Conservation (phyloP, 2,888 invertebrate species). For the Sesamia inferens region DNA sequence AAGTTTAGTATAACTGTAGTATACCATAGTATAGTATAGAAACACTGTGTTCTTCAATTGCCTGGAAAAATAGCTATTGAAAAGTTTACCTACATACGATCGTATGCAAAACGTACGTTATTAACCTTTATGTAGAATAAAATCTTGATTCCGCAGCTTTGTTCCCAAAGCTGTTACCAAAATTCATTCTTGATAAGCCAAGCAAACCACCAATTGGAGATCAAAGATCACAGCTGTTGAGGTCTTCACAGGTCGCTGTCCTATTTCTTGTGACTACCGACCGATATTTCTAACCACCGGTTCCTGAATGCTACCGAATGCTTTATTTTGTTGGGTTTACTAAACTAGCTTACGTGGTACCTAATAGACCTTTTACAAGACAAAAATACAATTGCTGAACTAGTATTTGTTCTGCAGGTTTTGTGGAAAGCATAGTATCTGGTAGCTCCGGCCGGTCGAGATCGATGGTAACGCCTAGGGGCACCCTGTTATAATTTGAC, state of each 20-base stretch:
- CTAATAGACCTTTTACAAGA: background rate
- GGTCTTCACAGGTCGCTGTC: constrained; percentile 28
- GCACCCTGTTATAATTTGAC: background rate
- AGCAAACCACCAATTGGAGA: background rate
- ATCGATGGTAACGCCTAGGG: constrained; percentile 36
- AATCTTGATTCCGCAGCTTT: background rate
- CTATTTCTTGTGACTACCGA: constrained; percentile 16
- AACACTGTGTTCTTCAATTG: background rate
- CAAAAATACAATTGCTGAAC: background rate
- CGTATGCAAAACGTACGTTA: background rate
- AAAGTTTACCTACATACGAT: background rate
- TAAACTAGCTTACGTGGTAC: background rate
- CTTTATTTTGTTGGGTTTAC: background rate
- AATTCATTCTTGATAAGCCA: constrained; percentile 6
- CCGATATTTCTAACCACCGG: constrained; percentile 21
- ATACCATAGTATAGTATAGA: too few relatives aligned
- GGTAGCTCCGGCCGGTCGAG: constrained; percentile 30
- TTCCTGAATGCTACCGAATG: constrained; percentile 5
- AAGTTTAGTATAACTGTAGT: too few relatives aligned
- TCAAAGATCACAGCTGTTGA: constrained; percentile 10
- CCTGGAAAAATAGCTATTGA: background rate
- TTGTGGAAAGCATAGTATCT: constrained; percentile 3
- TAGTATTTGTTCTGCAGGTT: background rate
- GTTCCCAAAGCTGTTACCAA: background rate
- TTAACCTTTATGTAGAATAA: background rate